A percentile compares a stretch with the other conserved stretches of the same genome.
Evolutionary conservation across 2,888 invertebrate genomes (phyloP).

Genomic region (Thysanoteuthis rhombus): DNA sequence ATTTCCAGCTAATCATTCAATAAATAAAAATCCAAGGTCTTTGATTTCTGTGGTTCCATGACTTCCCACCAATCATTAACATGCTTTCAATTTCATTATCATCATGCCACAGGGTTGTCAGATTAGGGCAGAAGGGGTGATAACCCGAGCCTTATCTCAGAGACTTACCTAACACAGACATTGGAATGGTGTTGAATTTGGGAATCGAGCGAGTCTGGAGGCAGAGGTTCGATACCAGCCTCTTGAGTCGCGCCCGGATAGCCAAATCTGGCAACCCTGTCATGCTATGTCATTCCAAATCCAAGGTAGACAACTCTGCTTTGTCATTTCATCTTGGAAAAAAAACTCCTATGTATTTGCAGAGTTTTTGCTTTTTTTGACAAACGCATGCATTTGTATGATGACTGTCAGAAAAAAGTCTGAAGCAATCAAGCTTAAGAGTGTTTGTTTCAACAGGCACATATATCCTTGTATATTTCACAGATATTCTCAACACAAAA

Average conservation of each 20-base stretch:
- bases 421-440: background rate
- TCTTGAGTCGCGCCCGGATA: no score
- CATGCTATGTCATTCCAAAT: background rate
- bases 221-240: no score
- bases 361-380: background rate
- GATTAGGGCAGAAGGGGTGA: no score
- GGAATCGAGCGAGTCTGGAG: no score
- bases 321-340: background rate
- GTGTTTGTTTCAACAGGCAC: background rate
- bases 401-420: background rate
- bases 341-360: background rate
- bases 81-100: background rate
- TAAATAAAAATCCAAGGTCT: background rate
- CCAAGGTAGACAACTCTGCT: background rate
- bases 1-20: background rate
- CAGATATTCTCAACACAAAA: background rate
- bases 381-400: background rate
- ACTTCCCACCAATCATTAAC: background rate
- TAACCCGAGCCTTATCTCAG: no score
- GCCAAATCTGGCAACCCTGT: no score
- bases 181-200: no score
- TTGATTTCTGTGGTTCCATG: background rate
- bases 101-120: no score
- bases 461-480: background rate
- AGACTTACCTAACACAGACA: no score